These are phyloP conservation scores for Andrena trimmerana DNA, from an alignment of 2,888 invertebrate genomes.

Conservation along the genomic window DNA sequence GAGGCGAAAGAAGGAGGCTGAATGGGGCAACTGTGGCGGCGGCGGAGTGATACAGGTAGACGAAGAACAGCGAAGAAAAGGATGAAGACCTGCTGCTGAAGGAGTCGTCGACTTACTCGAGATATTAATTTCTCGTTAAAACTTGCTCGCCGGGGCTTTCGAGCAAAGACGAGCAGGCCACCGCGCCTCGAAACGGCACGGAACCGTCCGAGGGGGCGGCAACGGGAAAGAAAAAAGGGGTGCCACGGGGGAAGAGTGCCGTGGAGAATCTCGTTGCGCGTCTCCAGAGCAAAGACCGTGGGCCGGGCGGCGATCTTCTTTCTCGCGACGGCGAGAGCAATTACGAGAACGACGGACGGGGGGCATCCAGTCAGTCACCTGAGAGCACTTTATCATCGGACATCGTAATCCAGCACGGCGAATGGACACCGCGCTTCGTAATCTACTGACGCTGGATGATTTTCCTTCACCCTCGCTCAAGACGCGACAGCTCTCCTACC, in stretches of 20 bases:
- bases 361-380: constrained; percentile 60
- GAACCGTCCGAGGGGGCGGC: constrained; percentile 14
- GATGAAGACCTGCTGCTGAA: constrained; percentile 56
- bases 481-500: not conserved
- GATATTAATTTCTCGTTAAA: constrained; percentile 80
- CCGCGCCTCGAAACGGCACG: constrained; percentile 55
- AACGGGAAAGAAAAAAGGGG: constrained; percentile 33
- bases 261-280: constrained; percentile 60
- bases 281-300: constrained; percentile 61
- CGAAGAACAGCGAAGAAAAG: constrained; percentile 47
- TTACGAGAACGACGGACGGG: constrained; percentile 62
- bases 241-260: constrained; percentile 56
- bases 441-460: constrained; percentile 43
- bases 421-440: constrained; percentile 23
- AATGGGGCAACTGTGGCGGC: constrained; percentile 1
- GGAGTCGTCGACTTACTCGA: constrained; percentile 70
- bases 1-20: constrained; percentile 5
- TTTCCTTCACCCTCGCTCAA: constrained; percentile 12
- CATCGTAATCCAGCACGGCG: constrained; percentile 61
- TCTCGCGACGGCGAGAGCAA: constrained; percentile 59
- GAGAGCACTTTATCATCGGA: constrained; percentile 69
- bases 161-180: constrained; percentile 26
- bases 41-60: constrained; percentile 35
- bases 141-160: constrained; percentile 64
- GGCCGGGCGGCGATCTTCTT: constrained; percentile 58